Evolutionary conservation across 2,888 invertebrate species (phyloP).

Genomic region (Phaedon cochleariae): DNA sequence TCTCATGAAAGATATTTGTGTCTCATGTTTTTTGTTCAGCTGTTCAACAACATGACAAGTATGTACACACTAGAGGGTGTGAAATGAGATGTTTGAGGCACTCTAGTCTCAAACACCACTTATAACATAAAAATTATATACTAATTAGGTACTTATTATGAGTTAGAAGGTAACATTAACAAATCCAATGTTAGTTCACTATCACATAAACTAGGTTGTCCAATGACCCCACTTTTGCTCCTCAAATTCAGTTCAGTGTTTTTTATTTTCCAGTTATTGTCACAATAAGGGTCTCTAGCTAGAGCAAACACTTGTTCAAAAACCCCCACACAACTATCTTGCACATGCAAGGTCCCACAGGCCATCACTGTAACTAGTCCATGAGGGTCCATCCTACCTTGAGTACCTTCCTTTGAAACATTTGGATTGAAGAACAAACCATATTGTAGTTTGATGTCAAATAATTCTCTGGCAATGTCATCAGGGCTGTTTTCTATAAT

Average conservation of each 20-base stretch:
- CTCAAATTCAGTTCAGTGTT: slow-evolving; percentile 64
- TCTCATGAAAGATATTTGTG: too few species aligned
- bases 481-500: slow-evolving; percentile 52
- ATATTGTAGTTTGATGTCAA: slow-evolving; percentile 59
- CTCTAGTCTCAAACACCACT: too few species aligned
- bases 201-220: slow-evolving; percentile 49
- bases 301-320: slow-evolving; percentile 74
- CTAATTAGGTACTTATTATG: too few species aligned
- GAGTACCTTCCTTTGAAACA: slow-evolving; percentile 66
- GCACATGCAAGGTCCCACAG: slow-evolving; percentile 71
- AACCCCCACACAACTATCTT: slow-evolving; percentile 66
- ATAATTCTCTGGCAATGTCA: slow-evolving; percentile 58
- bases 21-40: too few species aligned
- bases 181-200: slow-evolving; percentile 52
- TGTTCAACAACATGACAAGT: too few species aligned
- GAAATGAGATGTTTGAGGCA: too few species aligned
- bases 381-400: slow-evolving; percentile 68
- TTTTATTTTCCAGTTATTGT: slow-evolving; percentile 76
- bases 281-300: slow-evolving; percentile 68
- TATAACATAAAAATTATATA: too few species aligned
- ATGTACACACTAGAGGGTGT: too few species aligned
- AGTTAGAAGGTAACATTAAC: slow-evolving; percentile 40
- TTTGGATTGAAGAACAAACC: slow-evolving; percentile 70
- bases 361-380: slow-evolving; percentile 69
- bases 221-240: slow-evolving; percentile 52